A percentile compares a stretch with the other conserved stretches of the same genome.
These are phyloP conservation scores for Zelleria hepariella DNA, from an alignment of 2,888 invertebrate species.

Conservation along the genomic window DNA sequence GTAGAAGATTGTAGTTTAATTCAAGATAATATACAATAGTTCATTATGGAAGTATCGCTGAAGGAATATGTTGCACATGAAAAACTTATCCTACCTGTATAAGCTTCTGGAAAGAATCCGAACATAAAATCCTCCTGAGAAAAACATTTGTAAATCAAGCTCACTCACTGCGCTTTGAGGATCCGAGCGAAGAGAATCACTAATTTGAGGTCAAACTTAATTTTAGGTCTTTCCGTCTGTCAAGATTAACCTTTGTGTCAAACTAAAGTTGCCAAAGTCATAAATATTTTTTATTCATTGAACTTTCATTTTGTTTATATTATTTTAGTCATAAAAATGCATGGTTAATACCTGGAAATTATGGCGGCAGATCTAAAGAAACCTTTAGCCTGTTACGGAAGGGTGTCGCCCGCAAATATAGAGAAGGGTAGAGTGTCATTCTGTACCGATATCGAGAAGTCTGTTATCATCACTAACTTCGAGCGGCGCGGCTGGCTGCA, in stretches of 20 bases:
- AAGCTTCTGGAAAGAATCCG: too few relatives aligned
- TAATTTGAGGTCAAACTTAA: too few relatives aligned
- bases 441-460: conserved; percentile 94
- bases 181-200: too few relatives aligned
- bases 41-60: too few relatives aligned
- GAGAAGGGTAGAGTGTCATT: conserved; percentile 74
- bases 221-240: neutral
- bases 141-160: too few relatives aligned
- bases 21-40: too few relatives aligned
- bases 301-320: neutral
- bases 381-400: neutral
- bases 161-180: too few relatives aligned
- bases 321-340: neutral
- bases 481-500: conserved; percentile 92
- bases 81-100: too few relatives aligned
- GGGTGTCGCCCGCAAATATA: conserved; percentile 15
- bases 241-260: neutral
- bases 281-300: neutral
- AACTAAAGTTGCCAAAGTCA: neutral
- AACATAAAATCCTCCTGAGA: too few relatives aligned
- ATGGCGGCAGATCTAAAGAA: neutral
- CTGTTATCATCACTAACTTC: conserved; percentile 92
- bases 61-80: too few relatives aligned
- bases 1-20: too few relatives aligned
- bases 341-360: neutral